Conservation (phyloP, 2,797 vertebrate species). For the Triplophysa yarkandensis region DNA sequence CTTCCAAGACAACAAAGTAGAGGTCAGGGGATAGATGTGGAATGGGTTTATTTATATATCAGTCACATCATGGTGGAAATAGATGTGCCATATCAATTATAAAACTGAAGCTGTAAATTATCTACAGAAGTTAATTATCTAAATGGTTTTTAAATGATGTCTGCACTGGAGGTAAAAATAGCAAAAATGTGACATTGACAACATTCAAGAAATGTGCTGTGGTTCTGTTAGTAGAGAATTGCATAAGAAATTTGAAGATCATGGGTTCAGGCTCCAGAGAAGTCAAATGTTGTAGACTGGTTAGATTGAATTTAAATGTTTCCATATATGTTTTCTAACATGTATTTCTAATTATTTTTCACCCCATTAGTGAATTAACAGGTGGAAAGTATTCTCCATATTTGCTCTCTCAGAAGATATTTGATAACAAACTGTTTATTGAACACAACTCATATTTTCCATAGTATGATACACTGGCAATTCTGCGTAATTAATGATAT, state of each 20-base stretch:
- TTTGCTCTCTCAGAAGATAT: too few relatives aligned
- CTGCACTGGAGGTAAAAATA: neutral
- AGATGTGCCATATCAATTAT: conserved; percentile 18
- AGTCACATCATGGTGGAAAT: conserved; percentile 6
- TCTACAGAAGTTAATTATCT: conserved; percentile 22
- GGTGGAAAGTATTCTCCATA: too few relatives aligned
- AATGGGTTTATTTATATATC: neutral
- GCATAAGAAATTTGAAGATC: too few relatives aligned
- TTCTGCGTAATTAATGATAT: too few relatives aligned
- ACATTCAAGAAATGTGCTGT: neutral
- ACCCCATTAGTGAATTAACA: too few relatives aligned
- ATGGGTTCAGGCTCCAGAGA: too few relatives aligned
- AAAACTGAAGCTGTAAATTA: conserved; percentile 23
- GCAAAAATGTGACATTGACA: neutral
- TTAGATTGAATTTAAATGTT: too few relatives aligned
- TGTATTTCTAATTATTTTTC: too few relatives aligned
- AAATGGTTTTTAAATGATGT: conserved; percentile 19
- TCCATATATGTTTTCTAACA: too few relatives aligned
- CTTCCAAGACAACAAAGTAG: conserved; percentile 11
- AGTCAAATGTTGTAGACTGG: too few relatives aligned
- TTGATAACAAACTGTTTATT: neutral
- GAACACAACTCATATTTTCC: neutral
- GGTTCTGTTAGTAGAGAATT: too few relatives aligned
- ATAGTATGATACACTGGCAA: too few relatives aligned
- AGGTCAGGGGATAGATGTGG: neutral